phyloP scores from a whole-genome alignment of 2,113 vertebrate genomes.

The Aptenodytes forsteri region DNA sequence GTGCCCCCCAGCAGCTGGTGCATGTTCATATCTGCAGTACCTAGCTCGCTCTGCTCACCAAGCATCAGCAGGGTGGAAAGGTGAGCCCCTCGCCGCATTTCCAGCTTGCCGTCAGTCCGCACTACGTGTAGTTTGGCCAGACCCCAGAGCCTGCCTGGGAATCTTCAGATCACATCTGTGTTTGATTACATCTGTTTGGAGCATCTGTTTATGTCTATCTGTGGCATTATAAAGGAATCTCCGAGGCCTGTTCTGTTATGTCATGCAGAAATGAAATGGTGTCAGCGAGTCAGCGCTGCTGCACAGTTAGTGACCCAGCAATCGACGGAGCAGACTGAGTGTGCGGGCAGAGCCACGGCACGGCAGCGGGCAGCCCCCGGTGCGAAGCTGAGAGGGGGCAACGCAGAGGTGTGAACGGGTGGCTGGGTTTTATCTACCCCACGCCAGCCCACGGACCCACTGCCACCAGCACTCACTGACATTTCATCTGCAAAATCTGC shows the following conservation, averaged over 20 bases:
- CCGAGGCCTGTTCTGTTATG: not conserved
- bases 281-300: not conserved
- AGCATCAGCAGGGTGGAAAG: not conserved
- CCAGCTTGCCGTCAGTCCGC: not conserved
- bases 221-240: conserved; percentile 22
- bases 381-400: not conserved
- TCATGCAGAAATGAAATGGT: not conserved
- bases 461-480: too few species aligned
- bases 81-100: not conserved
- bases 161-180: conserved; percentile 38
- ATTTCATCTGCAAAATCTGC: not conserved
- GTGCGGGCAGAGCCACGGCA: accelerated
- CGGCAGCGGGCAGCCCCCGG: accelerated
- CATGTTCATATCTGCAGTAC: accelerated
- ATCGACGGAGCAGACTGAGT: accelerated
- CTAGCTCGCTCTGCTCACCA: not conserved
- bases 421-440: not conserved
- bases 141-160: not conserved
- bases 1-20: not conserved
- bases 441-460: accelerated
- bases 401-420: accelerated
- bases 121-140: not conserved
- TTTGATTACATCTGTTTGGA: conserved; percentile 33
- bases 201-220: conserved; percentile 42
- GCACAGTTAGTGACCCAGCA: not conserved